Percentiles rank a stretch among this genome's conserved stretches.
phyloP scores from a whole-genome alignment of 2,888 invertebrate genomes.

The Amitus sp. region DNA sequence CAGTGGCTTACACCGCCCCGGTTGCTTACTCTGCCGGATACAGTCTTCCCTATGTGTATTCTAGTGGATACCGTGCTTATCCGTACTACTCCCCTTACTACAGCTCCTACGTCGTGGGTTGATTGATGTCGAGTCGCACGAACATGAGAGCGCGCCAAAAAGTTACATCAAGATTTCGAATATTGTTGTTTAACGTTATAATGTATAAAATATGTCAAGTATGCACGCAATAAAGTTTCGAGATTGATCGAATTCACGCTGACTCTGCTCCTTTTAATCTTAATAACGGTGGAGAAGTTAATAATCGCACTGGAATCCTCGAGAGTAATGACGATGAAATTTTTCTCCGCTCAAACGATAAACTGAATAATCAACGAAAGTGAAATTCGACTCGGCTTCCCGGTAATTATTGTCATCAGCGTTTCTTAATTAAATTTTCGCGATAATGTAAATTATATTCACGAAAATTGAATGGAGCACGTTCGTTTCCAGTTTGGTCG shows the following conservation, averaged over 20 bases:
- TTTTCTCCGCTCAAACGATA: too few relatives aligned
- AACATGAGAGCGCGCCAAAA: too few relatives aligned
- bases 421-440: neutral
- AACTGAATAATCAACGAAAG: neutral
- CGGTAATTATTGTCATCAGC: neutral
- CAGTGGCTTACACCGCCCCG: constrained; percentile 47
- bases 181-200: neutral
- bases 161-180: too few relatives aligned
- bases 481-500: too few relatives aligned
- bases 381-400: neutral
- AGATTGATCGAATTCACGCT: too few relatives aligned
- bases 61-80: constrained; percentile 44
- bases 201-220: neutral
- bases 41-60: constrained; percentile 46
- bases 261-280: too few relatives aligned
- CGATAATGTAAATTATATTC: neutral
- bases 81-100: constrained; percentile 46
- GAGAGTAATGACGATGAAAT: too few relatives aligned
- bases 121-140: constrained; percentile 16
- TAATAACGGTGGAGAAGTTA: too few relatives aligned
- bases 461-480: too few relatives aligned
- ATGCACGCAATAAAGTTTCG: too few relatives aligned
- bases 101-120: constrained; percentile 46
- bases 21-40: constrained; percentile 45
- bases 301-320: too few relatives aligned